Percentiles rank a stretch among this genome's conserved stretches.
phyloP scores from a whole-genome alignment of 1,140 invertebrate genomes.

The Oncopodura yosiiana region DNA sequence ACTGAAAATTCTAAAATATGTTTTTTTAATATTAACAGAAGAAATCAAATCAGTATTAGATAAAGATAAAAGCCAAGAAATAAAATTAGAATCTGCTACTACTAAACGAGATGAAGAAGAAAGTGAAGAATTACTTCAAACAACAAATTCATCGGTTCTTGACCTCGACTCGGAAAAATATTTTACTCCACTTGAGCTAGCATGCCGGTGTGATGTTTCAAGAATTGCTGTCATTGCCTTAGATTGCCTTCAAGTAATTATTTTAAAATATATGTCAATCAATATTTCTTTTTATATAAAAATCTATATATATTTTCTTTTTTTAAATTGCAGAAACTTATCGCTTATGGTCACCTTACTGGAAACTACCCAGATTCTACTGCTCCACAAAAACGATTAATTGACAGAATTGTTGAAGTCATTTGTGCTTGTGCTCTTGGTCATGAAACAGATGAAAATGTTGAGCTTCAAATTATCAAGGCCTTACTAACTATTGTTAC shows the following conservation, averaged over 20 bases:
- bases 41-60: conserved; percentile 57
- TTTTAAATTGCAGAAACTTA: no score
- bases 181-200: conserved; percentile 94
- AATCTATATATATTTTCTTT: no score
- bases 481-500: conserved; percentile 94
- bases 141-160: conserved; percentile 65
- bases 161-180: conserved; percentile 92
- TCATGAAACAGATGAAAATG: conserved; percentile 94
- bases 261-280: no score
- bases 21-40: conserved; percentile 53
- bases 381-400: conserved; percentile 73
- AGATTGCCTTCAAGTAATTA: conserved; percentile 91
- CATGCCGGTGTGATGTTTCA: conserved; percentile 90
- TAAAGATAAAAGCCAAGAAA: conserved; percentile 2
- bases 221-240: conserved; percentile 90
- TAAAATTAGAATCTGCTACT: no score
- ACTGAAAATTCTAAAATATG: not conserved
- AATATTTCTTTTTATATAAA: no score
- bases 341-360: conserved; percentile 97
- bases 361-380: conserved; percentile 84
- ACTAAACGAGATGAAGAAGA: conserved; percentile 57
- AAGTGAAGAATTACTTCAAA: conserved; percentile 48
- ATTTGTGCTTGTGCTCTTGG: conserved; percentile 95
- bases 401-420: conserved; percentile 94
- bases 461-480: conserved; percentile 98